phyloP scores from a whole-genome alignment of 2,113 vertebrate genomes.

The Corynorhinus townsendii region DNA sequence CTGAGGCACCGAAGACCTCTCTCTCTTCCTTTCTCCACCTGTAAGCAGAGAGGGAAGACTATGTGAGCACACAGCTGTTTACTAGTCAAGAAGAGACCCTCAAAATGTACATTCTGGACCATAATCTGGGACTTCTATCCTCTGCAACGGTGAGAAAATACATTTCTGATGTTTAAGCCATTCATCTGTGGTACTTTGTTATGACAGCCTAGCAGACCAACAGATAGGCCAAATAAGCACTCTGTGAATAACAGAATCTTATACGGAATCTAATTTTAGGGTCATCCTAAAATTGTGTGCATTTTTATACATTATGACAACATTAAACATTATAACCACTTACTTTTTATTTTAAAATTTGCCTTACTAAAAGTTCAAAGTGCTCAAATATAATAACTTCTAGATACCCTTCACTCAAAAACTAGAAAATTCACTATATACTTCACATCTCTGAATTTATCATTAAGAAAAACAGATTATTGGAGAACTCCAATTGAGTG shows the following conservation, averaged over 20 bases:
- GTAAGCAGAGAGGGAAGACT: neutral
- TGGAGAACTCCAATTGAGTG: neutral
- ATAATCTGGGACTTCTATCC: neutral
- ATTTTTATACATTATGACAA: slow-evolving; percentile 31
- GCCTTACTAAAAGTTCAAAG: neutral
- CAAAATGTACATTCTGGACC: neutral
- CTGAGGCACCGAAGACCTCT: neutral
- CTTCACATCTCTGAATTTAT: neutral
- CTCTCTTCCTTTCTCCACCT: neutral
- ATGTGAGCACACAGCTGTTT: neutral
- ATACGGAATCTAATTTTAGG: neutral
- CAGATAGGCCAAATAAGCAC: neutral
- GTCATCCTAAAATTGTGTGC: neutral
- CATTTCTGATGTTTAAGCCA: neutral
- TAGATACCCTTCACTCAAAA: neutral
- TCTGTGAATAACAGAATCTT: neutral
- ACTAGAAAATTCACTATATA: neutral
- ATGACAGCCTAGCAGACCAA: neutral
- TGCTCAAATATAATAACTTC: neutral
- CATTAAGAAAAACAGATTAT: neutral
- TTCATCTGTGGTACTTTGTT: neutral
- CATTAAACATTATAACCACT: neutral
- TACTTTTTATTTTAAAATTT: neutral
- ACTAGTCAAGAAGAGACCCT: neutral
- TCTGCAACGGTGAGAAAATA: neutral